Base-by-base conservation (phyloP, 2,888 invertebrate genomes). In the Sesia bembeciformis region DNA sequence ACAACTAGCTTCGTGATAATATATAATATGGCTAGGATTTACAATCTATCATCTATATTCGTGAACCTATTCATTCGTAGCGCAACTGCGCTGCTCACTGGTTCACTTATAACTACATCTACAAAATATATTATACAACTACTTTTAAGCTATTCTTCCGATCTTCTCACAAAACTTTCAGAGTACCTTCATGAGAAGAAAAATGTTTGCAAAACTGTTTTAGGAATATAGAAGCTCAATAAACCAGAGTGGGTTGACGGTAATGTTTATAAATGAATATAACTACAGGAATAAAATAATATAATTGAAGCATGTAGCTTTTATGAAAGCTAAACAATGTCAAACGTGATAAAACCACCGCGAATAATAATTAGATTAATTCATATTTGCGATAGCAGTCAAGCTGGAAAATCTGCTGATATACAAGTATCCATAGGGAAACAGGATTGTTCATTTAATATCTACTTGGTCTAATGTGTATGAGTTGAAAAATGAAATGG, bases 141-240 rank as follows among this genome's bases (percentile, higher is more conserved):
- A 88, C 84, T 71, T 62, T 81, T 76, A 84, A 83, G 84, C 86
- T 86, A 85, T 70, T 74, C 76, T 81, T 83, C 75, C 79, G 76
- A 82, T 84, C 83, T 86, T 84, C 82, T 84, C 84, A 84, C 81
- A 85, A 84, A 87, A 86, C 84, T 83, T 87, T 84, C 79, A 82
- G 78, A 81, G 82, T 84, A 81, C 82, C 81, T 84, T 84, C 75
- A 85, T 85, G 84, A 87, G 85, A 84, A 88, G 87, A 88, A 89
- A 88, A 88, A 86, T 89, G 89, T 89, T 89, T 89, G 89, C 89
- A 89, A 85, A 88, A 88, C 87, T 87, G 88, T 89, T 85, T 71
- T 72, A 67, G 69, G 76, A 73, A 70, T 70, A 70, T 73, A 72
- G 68, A 83, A 81, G 84, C 84, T 82, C 79, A 78, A 78, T 74